These are phyloP conservation scores for Drosophila fuyamai DNA, from an alignment of 1,140 invertebrate species.

Conservation along the genomic window DNA sequence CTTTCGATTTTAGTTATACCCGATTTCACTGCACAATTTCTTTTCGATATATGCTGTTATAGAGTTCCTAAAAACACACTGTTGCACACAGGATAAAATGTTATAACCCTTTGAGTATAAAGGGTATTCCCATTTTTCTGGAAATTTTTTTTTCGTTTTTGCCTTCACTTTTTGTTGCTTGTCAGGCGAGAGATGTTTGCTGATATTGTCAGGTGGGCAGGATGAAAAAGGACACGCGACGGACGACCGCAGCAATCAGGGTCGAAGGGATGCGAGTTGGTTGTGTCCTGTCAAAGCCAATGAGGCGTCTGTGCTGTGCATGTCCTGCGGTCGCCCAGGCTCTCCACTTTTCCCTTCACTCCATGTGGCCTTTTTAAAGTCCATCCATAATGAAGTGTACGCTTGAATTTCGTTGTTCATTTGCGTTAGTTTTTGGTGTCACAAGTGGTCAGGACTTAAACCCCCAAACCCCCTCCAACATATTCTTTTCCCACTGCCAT, in stretches of 20 bases:
- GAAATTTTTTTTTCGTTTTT: slow-evolving; percentile 11
- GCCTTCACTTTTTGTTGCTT: slow-evolving; percentile 16
- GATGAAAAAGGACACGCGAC: slow-evolving; percentile 19
- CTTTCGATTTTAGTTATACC: no score
- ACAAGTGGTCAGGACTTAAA: slow-evolving; percentile 10
- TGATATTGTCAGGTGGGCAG: slow-evolving; percentile 54
- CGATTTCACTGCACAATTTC: no score
- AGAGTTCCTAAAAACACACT: no score
- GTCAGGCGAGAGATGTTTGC: slow-evolving; percentile 51
- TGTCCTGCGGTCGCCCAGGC: slow-evolving; percentile 34
- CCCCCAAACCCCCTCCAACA: no score
- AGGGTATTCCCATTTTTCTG: slow-evolving; percentile 10
- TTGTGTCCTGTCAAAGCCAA: slow-evolving; percentile 47
- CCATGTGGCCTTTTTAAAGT: slow-evolving; percentile 37
- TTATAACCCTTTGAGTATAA: no score
- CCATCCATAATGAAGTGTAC: slow-evolving; percentile 60
- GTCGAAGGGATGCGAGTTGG: slow-evolving; percentile 17
- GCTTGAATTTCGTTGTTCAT: slow-evolving; percentile 45
- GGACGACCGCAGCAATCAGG: slow-evolving; percentile 51
- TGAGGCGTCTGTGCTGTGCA: slow-evolving; percentile 31
- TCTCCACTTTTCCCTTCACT: not conserved
- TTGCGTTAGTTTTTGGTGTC: slow-evolving; percentile 40
- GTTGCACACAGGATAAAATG: not conserved
- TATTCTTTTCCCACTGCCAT: not conserved
- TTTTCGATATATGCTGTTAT: no score